phyloP scores from a whole-genome alignment of 2,113 vertebrate genomes.

The Plectropomus leopardus region DNA sequence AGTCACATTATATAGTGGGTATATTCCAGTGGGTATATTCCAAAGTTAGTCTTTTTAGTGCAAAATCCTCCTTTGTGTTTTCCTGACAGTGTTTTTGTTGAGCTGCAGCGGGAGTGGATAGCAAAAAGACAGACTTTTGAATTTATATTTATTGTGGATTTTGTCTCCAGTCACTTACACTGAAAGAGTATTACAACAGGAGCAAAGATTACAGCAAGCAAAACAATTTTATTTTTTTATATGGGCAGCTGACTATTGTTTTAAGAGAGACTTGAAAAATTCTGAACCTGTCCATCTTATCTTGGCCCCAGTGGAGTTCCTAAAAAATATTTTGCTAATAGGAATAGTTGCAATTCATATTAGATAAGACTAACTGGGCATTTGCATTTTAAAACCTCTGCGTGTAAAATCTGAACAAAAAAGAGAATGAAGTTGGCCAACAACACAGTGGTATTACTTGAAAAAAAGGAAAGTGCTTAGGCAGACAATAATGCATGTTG shows the following conservation, averaged over 20 bases:
- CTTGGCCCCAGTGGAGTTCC: not conserved
- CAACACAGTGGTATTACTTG: not conserved
- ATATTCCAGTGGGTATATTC: too few relatives aligned
- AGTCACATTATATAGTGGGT: not conserved
- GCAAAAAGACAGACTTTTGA: not conserved
- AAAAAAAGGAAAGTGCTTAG: not conserved
- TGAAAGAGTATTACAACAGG: not conserved
- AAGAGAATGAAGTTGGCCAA: not conserved
- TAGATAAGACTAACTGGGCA: not conserved
- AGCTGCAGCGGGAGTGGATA: too few relatives aligned
- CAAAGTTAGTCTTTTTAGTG: too few relatives aligned
- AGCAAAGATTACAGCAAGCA: not conserved
- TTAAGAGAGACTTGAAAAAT: not conserved
- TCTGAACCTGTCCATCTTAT: not conserved
- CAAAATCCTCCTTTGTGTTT: not conserved
- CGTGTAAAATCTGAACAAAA: not conserved
- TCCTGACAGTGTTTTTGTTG: not conserved
- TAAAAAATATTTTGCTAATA: not conserved
- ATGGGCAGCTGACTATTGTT: not conserved
- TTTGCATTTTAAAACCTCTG: not conserved
- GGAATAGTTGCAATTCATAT: not conserved
- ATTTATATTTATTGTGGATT: not conserved
- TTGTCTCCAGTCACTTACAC: not conserved
- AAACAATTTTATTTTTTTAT: not conserved
- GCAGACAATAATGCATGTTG: not conserved